phyloP scores from a whole-genome alignment of 2,113 vertebrate species.

The Candoia aspera region DNA sequence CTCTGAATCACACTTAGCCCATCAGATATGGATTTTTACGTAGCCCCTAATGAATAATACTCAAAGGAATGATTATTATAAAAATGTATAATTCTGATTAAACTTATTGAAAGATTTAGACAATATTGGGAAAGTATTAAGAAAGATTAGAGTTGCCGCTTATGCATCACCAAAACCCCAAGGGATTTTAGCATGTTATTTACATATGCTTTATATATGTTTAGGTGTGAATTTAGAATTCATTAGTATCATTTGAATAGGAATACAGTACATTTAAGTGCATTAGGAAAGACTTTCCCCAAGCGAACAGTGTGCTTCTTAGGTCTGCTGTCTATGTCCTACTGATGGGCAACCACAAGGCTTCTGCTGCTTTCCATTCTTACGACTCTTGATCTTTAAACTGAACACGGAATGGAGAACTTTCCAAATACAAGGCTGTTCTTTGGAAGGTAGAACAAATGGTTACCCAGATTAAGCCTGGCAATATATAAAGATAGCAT shows the following conservation, averaged over 20 bases:
- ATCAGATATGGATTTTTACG: neutral
- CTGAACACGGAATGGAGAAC: neutral
- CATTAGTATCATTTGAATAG: neutral
- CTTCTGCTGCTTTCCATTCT: neutral
- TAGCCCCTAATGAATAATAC: neutral
- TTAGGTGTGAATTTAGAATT: neutral
- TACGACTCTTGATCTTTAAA: neutral
- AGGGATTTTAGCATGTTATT: neutral
- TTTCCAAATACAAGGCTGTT: neutral
- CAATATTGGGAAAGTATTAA: neutral
- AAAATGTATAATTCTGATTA: neutral
- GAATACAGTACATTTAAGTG: neutral
- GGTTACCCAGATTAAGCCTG: neutral
- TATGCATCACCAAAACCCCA: neutral
- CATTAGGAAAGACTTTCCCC: neutral
- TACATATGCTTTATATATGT: neutral
- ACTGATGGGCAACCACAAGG: neutral
- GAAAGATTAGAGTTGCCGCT: neutral
- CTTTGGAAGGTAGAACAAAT: neutral
- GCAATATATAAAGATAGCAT: neutral
- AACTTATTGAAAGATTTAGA: neutral
- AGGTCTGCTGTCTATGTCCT: neutral
- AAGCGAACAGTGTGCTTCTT: neutral
- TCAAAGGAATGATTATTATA: neutral
- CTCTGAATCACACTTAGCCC: neutral